Evolutionary conservation across 2,888 invertebrate genomes (phyloP), one percentile per base, ranked within the genome.

Genomic region (Mesorhabditis spiculigera): DNA sequence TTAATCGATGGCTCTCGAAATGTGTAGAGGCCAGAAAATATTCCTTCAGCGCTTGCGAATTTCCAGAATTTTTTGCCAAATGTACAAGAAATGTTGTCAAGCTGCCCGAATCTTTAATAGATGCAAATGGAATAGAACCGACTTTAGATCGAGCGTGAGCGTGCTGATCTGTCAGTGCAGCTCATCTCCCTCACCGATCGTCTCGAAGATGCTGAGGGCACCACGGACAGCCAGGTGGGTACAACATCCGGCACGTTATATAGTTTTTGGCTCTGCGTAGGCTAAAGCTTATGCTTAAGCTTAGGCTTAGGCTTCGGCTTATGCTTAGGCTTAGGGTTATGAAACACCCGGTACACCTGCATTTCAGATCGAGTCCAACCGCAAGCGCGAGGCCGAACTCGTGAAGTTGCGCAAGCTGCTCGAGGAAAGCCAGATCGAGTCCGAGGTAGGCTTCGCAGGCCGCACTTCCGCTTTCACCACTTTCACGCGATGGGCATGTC

Each of bases 181-280:
- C 93, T 97, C 84, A 97, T 98, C 88, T 93, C 94, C 88, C 90
- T 97, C 87, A 92, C 93, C 87, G 98, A 98, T 90, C 92, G 96
- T 89, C 91, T 98, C 85, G 98, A 99, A 89, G 97, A 99, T 90
- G 95, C 97, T 86, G 96, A 97, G 90, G 95, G 96, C 86, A 94
- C 95, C 88, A 94, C 95, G 86, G 95, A 95, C 90, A 93, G 93
- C 89, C 95, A 95, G 91, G 96, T 96, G 42, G 8, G 50, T 70
- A 5, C 5, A 16, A 67, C n/a, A n/a, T n/a, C n/a, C n/a, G n/a
- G n/a, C n/a, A n/a, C n/a, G n/a, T n/a, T n/a, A n/a, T n/a, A n/a
- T n/a, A n/a, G n/a, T n/a, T n/a, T n/a, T n/a, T n/a, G n/a, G n/a
- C n/a, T n/a, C n/a, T n/a, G n/a, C n/a, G n/a, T n/a, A n/a, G n/a